These are phyloP conservation scores for Frieseomelitta varia DNA, from an alignment of 1,140 invertebrate genomes.

Conservation along the genomic window DNA sequence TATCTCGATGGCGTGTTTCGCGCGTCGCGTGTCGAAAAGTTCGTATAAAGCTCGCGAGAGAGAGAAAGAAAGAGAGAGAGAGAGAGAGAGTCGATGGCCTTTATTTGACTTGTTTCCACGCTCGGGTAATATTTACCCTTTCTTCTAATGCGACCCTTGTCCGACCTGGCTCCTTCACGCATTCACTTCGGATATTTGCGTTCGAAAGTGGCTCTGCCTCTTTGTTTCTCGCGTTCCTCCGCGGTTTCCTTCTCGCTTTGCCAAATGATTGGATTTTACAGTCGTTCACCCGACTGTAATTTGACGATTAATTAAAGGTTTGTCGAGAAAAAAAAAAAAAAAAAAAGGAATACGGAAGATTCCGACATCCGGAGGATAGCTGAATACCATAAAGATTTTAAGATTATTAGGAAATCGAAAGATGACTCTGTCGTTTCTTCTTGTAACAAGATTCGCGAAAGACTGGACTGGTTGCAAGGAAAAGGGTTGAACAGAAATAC, in stretches of 20 bases:
- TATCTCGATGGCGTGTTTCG: conserved; percentile 4
- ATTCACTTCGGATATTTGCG: neutral
- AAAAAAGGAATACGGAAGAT: too few species aligned
- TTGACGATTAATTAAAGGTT: neutral
- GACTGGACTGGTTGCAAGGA: too few species aligned
- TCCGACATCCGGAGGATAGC: too few species aligned
- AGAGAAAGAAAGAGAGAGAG: neutral
- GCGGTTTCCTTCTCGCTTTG: neutral
- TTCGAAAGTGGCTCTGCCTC: neutral
- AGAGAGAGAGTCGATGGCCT: neutral
- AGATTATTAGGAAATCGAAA: too few species aligned
- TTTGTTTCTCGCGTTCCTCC: neutral
- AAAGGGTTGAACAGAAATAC: too few species aligned
- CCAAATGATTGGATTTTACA: too few species aligned
- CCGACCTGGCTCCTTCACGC: neutral
- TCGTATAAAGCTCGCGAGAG: neutral
- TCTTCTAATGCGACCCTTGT: conserved; percentile 4
- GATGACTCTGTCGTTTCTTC: too few species aligned
- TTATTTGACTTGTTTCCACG: conserved; percentile 7
- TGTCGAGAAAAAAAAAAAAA: too few species aligned
- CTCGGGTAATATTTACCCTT: neutral
- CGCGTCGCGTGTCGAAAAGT: conserved; percentile 24
- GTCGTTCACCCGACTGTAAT: neutral
- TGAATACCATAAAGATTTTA: too few species aligned
- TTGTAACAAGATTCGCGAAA: too few species aligned